These are phyloP conservation scores for Subacronicta megacephala DNA, from an alignment of 2,888 invertebrate species.

Conservation along the genomic window DNA sequence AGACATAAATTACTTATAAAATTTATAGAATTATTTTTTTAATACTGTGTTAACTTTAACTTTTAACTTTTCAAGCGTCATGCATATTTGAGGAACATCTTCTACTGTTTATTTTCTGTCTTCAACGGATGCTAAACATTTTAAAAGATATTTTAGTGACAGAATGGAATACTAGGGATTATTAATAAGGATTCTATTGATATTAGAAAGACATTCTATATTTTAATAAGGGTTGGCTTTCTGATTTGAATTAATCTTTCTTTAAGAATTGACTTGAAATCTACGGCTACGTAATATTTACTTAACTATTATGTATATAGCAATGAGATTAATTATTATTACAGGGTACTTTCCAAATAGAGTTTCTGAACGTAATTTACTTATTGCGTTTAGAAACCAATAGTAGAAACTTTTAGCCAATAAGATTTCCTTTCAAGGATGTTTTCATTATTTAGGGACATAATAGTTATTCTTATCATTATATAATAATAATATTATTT, in stretches of 20 bases:
- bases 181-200: too few species aligned
- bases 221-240: conserved; percentile 2
- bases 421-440: conserved; percentile 10
- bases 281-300: conserved; percentile 19
- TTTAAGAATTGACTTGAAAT: conserved; percentile 4
- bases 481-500: too few species aligned
- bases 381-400: conserved; percentile 16
- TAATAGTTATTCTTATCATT: conserved; percentile 5
- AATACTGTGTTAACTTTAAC: too few species aligned
- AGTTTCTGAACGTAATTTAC: conserved; percentile 17
- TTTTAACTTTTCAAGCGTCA: too few species aligned
- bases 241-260: conserved; percentile 2
- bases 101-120: too few species aligned
- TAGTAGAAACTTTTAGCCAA: conserved; percentile 20
- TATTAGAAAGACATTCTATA: too few species aligned
- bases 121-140: too few species aligned
- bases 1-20: too few species aligned
- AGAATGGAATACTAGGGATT: too few species aligned
- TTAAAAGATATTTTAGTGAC: too few species aligned
- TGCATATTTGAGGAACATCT: too few species aligned
- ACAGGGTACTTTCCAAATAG: conserved; percentile 8
- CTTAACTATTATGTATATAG: conserved; percentile 14
- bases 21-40: too few species aligned
- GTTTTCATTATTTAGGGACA: conserved; percentile 3
- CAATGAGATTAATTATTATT: conserved; percentile 7